These are phyloP conservation scores for Dascillus cervinus DNA, from an alignment of 2,888 invertebrate species.

Conservation along the genomic window DNA sequence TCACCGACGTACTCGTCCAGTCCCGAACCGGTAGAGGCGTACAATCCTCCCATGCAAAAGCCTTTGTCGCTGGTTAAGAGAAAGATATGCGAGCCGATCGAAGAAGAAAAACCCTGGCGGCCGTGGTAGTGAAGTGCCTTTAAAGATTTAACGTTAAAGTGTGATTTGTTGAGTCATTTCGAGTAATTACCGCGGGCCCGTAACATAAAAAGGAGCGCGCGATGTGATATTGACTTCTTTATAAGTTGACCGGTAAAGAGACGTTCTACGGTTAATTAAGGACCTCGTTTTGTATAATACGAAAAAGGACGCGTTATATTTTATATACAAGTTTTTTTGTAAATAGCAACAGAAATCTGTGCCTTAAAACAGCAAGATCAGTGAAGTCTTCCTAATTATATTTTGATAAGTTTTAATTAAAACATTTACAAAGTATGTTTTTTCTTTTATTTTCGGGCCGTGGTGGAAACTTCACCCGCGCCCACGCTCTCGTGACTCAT, in stretches of 20 bases:
- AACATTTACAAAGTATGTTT: too few species aligned
- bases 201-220: too few species aligned
- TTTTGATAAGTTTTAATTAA: too few species aligned
- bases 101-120: conserved; percentile 73
- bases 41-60: conserved; percentile 44
- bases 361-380: conserved; percentile 22
- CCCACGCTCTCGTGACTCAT: too few species aligned
- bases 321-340: conserved; percentile 6
- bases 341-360: conserved; percentile 8
- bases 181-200: too few species aligned
- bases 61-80: conserved; percentile 70
- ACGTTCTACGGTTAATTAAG: too few species aligned
- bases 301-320: too few species aligned
- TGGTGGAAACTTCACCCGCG: too few species aligned
- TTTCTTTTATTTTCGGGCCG: too few species aligned
- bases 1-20: conserved; percentile 53
- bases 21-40: conserved; percentile 40
- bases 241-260: too few species aligned
- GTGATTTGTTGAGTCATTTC: conserved; percentile 6
- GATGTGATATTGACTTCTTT: too few species aligned
- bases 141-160: not conserved
- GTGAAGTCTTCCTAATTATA: conserved; percentile 21
- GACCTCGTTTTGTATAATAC: too few species aligned
- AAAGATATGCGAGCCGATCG: conserved; percentile 46
- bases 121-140: conserved; percentile 51